Percentiles rank a stretch among this genome's conserved stretches.
phyloP scores from a whole-genome alignment of 2,113 vertebrate genomes.

The Serilophus lunatus region DNA sequence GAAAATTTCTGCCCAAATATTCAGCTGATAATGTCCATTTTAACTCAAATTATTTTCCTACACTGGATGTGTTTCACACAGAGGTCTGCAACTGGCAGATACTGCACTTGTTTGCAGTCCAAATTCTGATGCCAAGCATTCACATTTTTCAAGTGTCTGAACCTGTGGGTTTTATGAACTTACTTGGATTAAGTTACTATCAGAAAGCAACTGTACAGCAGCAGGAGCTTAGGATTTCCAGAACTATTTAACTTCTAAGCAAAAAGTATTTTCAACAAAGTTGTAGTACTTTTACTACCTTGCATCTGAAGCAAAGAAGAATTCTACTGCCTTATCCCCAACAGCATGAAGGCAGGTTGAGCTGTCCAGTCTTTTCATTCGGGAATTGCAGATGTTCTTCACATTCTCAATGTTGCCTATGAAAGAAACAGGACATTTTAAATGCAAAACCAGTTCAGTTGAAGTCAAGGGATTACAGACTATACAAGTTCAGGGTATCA shows the following conservation, averaged over 20 bases:
- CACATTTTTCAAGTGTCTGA: not conserved
- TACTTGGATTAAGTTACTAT: not conserved
- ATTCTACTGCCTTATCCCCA: slow-evolving; percentile 87
- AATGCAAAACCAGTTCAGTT: not conserved
- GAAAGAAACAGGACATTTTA: not conserved
- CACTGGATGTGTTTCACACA: not conserved
- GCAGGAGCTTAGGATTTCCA: not conserved
- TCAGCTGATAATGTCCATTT: not conserved
- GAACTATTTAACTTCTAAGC: not conserved
- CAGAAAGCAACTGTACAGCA: not conserved
- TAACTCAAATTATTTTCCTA: not conserved
- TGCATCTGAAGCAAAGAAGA: slow-evolving; percentile 95
- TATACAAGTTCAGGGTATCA: not conserved
- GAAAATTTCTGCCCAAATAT: not conserved
- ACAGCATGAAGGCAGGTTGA: slow-evolving; percentile 81
- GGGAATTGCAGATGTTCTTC: slow-evolving; percentile 72
- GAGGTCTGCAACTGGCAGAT: not conserved
- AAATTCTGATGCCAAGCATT: not conserved
- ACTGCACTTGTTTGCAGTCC: not conserved
- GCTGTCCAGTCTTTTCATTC: slow-evolving; percentile 76
- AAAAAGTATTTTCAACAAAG: not conserved
- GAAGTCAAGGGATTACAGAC: not conserved
- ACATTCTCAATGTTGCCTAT: slow-evolving; percentile 75
- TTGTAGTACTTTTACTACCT: slow-evolving; percentile 74
- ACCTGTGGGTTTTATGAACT: not conserved